phyloP scores from a whole-genome alignment of 1,140 invertebrate species.

The Drosophila eugracilis region DNA sequence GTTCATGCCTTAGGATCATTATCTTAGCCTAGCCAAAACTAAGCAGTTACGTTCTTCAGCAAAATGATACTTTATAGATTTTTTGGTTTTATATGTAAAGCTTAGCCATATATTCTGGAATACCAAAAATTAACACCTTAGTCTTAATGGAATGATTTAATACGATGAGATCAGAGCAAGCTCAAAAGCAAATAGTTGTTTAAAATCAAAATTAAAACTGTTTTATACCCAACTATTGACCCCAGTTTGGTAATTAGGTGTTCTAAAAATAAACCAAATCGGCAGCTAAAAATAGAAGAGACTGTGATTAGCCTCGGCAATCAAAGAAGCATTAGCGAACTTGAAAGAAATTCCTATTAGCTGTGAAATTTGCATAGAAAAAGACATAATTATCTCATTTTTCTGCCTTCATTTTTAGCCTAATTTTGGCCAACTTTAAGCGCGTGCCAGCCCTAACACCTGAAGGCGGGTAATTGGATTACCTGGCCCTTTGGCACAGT shows the following conservation, averaged over 20 bases:
- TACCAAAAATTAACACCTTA: too few species aligned
- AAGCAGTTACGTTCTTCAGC: too few species aligned
- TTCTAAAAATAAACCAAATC: background rate
- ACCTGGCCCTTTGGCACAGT: constrained; percentile 43
- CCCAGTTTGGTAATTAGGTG: background rate
- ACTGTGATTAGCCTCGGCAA: background rate
- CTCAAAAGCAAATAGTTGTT: too few species aligned
- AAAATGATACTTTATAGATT: too few species aligned
- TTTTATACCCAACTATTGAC: background rate
- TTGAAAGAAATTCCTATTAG: background rate
- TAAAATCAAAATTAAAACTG: too few species aligned
- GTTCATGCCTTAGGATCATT: too few species aligned
- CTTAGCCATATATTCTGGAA: too few species aligned
- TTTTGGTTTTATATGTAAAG: too few species aligned
- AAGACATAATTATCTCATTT: background rate
- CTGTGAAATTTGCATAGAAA: background rate
- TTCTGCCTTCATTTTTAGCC: background rate
- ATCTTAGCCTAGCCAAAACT: too few species aligned
- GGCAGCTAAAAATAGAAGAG: background rate
- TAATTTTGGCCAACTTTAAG: constrained; percentile 45
- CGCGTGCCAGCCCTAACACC: constrained; percentile 55
- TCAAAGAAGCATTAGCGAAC: background rate
- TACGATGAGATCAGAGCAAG: too few species aligned
- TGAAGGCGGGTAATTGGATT: constrained; percentile 64
- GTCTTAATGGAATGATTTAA: too few species aligned